Evolutionary conservation across 2,113 vertebrate genomes (phyloP), one percentile per base, ranked within the genome.

Genomic region (Dasyprocta punctata): DNA sequence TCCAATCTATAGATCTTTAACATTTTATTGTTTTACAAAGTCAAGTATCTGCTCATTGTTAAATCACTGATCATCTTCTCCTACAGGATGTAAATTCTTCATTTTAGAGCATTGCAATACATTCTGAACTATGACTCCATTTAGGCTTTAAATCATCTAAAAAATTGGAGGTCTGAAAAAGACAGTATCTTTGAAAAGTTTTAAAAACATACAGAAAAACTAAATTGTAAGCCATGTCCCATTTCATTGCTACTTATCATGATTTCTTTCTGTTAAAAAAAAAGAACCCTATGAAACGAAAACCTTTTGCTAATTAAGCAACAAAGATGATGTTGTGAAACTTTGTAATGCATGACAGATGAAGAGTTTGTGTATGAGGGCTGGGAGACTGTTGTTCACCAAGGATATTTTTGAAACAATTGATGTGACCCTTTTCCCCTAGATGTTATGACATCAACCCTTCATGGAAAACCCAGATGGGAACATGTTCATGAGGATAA

Each of bases 281-380:
- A 52, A 47, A n/a, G n/a, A n/a, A 26, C 10, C 1, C 61, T 5
- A 84, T 73, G 24, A 93, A 67, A 95, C 71, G 30, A 86, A 89
- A 94, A 92, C 7, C 44, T 95, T 95, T 41, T 95, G 83, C 69
- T 69, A 86, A 86, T 78, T 89, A 94, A 97, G 85, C 92, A 95
- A 78, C 49, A 96, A 47, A 83, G 67, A 65, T 97, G 96, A 52
- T 91, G 60, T 85, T 97, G 97, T 96, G 96, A 94, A 98, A 97
- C 58, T 95, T 94, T 63, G 91, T 49, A 96, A 85, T 95, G 95
- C 96, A 97, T 88, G 97, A 96, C 96, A 98, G 97, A 98, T 98
- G 97, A 96, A 96, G 98, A 90, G 90, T 98, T 97, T 98, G 95
- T 5, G 0, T 44, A 86, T 88, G 97, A 96, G 78, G 92, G 38